Evolutionary conservation across 2,113 vertebrate genomes (phyloP), one percentile per base, ranked within the genome.

Genomic region (Mobula hypostoma): DNA sequence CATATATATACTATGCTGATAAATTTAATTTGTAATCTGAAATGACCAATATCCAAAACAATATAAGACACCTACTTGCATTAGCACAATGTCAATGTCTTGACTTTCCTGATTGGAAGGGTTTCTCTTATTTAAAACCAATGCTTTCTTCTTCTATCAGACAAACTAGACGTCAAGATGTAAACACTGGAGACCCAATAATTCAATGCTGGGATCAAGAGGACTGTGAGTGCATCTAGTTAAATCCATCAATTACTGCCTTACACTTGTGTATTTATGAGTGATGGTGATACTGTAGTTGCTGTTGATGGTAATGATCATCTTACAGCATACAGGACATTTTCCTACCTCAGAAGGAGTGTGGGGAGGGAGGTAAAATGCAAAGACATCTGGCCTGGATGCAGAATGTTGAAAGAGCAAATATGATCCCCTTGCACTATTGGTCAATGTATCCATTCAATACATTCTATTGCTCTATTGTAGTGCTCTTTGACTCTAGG

Each of bases 141-240:
- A 93, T 14, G 32, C 9, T 74, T 48, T 74, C 21, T 27, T 94
- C 94, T 58, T 94, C 66, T 40, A 83, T 0, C 95, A 97, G 98
- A 95, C 96, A 95, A 88, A 96, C 97, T 0, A 96, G 97, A 85
- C 97, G 97, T 95, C 98, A 98, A 96, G 97, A 98, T 7, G 94
- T 96, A 77, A 96, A 97, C 74, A 95, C 97, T 8, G 96, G 97
- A 32, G 97, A 98, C 94, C 97, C 95, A 2, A 96, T 96, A 96
- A 97, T 96, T 94, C 98, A 97, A 95, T 98, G 98, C 94, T 97
- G 97, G 78, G 95, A 97, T 95, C 95, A 96, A 1, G 94, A 96
- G 85, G 97, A 97, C 7, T 96, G 98, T 98, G 95, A 98, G 94
- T 94, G 5, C 5, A 48, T 74, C 21, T 40, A 68, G 5, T 72